Conservation (phyloP, 1,140 invertebrate species). For the Eriosoma lanigerum region DNA sequence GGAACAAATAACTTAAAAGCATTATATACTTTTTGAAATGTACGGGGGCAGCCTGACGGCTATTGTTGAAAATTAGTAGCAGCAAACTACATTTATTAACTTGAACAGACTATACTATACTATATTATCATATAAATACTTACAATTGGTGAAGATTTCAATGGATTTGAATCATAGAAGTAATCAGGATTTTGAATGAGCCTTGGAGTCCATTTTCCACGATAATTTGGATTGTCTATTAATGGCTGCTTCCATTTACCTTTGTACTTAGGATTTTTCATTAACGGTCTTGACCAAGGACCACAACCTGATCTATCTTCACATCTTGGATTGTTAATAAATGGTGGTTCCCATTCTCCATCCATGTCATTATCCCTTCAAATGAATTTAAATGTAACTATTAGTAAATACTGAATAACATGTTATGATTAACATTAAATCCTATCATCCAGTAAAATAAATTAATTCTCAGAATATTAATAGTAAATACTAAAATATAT, state of each 20-base stretch:
- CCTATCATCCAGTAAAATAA: too few relatives aligned
- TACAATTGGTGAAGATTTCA: constrained; percentile 90
- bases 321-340: constrained; percentile 90
- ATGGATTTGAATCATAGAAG: constrained; percentile 90
- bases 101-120: too few relatives aligned
- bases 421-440: too few relatives aligned
- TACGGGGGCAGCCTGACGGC: too few relatives aligned
- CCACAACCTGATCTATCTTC: constrained; percentile 85
- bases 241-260: constrained; percentile 89
- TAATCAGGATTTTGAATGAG: constrained; percentile 88
- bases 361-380: constrained; percentile 92
- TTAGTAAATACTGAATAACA: too few relatives aligned
- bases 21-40: too few relatives aligned
- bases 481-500: too few relatives aligned
- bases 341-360: constrained; percentile 95
- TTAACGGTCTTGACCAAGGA: constrained; percentile 79
- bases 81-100: too few relatives aligned
- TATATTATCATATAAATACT: too few relatives aligned
- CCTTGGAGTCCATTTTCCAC: constrained; percentile 89
- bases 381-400: constrained; percentile 8
- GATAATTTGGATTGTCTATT: constrained; percentile 92
- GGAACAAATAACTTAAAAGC: too few relatives aligned
- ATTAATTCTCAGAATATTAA: too few relatives aligned
- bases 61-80: too few relatives aligned
- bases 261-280: constrained; percentile 90